phyloP scores from a whole-genome alignment of 2,797 vertebrate species.

The Hippocampus kuda region DNA sequence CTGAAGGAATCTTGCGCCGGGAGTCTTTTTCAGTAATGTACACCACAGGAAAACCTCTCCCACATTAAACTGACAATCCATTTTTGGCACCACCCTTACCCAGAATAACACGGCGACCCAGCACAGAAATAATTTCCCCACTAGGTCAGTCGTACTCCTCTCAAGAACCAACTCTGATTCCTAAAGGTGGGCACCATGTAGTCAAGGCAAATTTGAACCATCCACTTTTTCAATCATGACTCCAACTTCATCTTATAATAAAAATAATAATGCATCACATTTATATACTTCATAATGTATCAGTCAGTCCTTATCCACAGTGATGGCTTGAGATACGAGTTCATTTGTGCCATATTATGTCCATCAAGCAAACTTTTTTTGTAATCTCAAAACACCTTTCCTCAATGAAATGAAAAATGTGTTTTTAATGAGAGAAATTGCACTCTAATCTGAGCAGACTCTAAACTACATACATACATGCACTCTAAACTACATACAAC shows the following conservation, averaged over 20 bases:
- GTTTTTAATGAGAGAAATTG: no score
- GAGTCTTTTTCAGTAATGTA: slow-evolving; percentile 43
- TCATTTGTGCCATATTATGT: no score
- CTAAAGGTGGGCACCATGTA: slow-evolving; percentile 48
- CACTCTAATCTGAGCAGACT: no score
- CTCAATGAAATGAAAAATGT: no score
- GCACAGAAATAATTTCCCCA: slow-evolving; percentile 63
- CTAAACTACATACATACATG: no score
- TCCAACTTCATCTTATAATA: neutral
- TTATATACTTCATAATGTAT: neutral
- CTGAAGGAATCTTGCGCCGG: slow-evolving; percentile 32
- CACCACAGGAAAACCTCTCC: slow-evolving; percentile 32
- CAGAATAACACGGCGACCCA: slow-evolving; percentile 68
- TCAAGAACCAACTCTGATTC: slow-evolving; percentile 66
- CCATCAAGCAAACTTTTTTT: no score
- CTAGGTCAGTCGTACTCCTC: slow-evolving; percentile 52
- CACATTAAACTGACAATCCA: slow-evolving; percentile 22
- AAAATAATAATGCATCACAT: no score
- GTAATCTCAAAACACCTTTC: no score
- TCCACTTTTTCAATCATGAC: neutral
- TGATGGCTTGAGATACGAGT: no score
- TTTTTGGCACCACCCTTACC: slow-evolving; percentile 60
- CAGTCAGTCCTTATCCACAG: neutral
- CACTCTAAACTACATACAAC: no score
- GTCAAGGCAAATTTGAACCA: slow-evolving; percentile 39